Evolutionary conservation across 2,888 invertebrate species (phyloP), one percentile per base, ranked within the genome.

Genomic region (Nomada fucata): DNA sequence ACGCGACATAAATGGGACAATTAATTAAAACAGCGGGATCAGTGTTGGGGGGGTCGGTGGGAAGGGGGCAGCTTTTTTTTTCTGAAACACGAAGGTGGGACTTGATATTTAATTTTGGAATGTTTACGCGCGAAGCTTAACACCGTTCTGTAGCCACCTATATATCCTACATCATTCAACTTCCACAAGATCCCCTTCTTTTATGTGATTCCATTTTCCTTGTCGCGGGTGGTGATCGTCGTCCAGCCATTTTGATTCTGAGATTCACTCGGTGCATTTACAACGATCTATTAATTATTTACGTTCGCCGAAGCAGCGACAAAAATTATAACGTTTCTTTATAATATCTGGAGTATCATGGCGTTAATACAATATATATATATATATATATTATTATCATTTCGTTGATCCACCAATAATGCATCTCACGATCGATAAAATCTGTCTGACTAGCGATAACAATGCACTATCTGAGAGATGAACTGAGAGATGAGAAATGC

Each of bases 321-420:
- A 69, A 42, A 42, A 53, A 81, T 79, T 68, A 73, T 64, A 36
- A 59, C 52, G 23, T 20, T 26, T 47, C 67, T 73, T 36, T 67
- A 60, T 23, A 60, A 52, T 52, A 63, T 67, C 20, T 53, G 59
- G 18, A 47, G 53, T 52, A 52, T 53, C 36, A n/a, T 60, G 65
- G 61, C 44, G 53, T 59, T 63, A 15, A 20, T 29, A 13, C 52
- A 52, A 42, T 57, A 53, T 57, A 60, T 50, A 52, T 70, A 70
- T 79, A 42, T 57, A 53, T 57, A 60, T 50, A 52, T 70, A 70
- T 79, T 47, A 44, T 57, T 57, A 29, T 79, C 20, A 23, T 60
- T 76, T 52, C 63, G 55, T 81, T 72, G 79, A 78, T 78, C 59
- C 63, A 55, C 57, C 73, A 47, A 47, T 65, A 65, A 23, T 55